Percentiles rank a stretch among this genome's conserved stretches.
phyloP scores from a whole-genome alignment of 2,113 vertebrate species.

The Xenopus laevis region DNA sequence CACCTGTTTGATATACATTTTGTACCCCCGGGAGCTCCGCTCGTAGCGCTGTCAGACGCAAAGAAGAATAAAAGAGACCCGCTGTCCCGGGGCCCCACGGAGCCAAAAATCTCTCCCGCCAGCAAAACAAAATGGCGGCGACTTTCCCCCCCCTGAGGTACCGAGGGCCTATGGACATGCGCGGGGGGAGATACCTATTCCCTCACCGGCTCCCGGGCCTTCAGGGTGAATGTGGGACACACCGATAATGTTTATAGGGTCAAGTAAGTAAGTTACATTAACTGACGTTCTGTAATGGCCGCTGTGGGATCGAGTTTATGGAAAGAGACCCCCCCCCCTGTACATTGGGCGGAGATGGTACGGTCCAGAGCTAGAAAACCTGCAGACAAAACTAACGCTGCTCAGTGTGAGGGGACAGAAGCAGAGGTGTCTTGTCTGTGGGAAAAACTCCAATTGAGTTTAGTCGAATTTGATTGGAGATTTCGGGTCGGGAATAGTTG shows the following conservation, averaged over 20 bases:
- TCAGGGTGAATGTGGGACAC: background rate
- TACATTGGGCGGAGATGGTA: constrained; percentile 38
- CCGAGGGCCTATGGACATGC: constrained; percentile 48
- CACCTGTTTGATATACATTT: constrained; percentile 79
- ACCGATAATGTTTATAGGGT: accelerated
- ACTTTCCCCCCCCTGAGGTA: constrained; percentile 24
- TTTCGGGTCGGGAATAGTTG: too few relatives aligned
- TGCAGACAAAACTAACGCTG: constrained; percentile 61
- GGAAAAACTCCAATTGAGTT: too few relatives aligned
- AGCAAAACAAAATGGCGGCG: constrained; percentile 66
- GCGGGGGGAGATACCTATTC: background rate
- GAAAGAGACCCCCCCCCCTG: constrained; percentile 25
- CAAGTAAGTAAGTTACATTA: background rate
- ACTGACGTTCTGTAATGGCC: background rate
- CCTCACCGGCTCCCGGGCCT: accelerated
- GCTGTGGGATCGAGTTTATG: background rate
- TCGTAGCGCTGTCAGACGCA: background rate
- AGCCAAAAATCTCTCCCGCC: constrained; percentile 27
- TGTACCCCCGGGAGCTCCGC: background rate
- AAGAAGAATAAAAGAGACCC: background rate
- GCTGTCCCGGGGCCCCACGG: constrained; percentile 9
- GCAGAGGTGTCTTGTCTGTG: too few relatives aligned
- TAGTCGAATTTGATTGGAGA: too few relatives aligned
- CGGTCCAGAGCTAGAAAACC: constrained; percentile 41
- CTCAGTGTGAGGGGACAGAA: too few relatives aligned